These are phyloP conservation scores for Plebejus anna DNA, from an alignment of 2,888 invertebrate species.

Conservation along the genomic window DNA sequence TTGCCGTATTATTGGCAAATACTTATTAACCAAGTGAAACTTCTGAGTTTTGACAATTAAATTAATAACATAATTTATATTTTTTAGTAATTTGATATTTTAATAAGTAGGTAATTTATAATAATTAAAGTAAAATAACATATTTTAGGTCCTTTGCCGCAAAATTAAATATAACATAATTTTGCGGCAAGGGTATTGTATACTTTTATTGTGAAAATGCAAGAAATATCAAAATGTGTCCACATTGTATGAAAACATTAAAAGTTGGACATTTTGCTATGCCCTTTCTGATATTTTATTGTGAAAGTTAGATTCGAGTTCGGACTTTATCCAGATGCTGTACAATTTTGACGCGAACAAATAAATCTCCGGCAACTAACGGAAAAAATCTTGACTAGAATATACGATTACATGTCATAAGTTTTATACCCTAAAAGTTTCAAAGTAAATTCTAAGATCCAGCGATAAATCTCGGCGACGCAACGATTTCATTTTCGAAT, in stretches of 20 bases:
- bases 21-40: not conserved
- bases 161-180: too few species aligned
- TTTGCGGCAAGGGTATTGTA: too few species aligned
- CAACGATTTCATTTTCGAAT: conserved; percentile 80
- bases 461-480: conserved; percentile 80
- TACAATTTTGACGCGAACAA: conserved; percentile 31
- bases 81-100: not conserved
- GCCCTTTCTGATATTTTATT: conserved; percentile 29
- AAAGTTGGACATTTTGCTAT: not conserved
- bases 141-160: too few species aligned
- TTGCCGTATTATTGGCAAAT: conserved; percentile 20
- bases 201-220: not conserved
- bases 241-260: not conserved
- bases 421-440: conserved; percentile 77
- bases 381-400: conserved; percentile 55
- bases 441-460: conserved; percentile 78
- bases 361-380: conserved; percentile 33
- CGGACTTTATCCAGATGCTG: conserved; percentile 31
- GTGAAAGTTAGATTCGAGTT: conserved; percentile 32
- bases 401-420: conserved; percentile 79
- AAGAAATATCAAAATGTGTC: not conserved
- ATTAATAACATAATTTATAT: not conserved
- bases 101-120: not conserved
- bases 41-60: not conserved
- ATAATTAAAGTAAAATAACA: not conserved